Base-by-base conservation (phyloP, 1,140 invertebrate genomes). In the Oedothorax gibbosus region DNA sequence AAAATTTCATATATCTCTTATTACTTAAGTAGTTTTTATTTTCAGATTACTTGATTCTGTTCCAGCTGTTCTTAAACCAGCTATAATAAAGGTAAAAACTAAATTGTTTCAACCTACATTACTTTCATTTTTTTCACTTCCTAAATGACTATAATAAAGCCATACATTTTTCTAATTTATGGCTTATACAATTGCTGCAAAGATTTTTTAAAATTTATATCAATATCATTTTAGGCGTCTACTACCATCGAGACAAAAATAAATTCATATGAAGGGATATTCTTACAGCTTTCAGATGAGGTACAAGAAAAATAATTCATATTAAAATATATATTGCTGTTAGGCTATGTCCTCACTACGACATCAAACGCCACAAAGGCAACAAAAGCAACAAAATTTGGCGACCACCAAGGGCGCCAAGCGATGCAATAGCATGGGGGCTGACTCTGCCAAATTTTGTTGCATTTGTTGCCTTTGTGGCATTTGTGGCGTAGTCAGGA, bases 271-370 rank as follows among this genome's bases (percentile, higher is more conserved):
- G 96, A 97, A 90, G 94, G 95, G 0, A 94, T 97, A 2, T 98
- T 98, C 89, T 91, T 97, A 68, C 96, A 97, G 89, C 89, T 98
- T 71, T 96, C 96, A 0, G 96, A 98, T 89, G 96, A 88, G 62
- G 83, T 85, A 71, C 20, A 56, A 49, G 35, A 15, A 18, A 73
- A 20, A 50, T 77, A 49, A n/a, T 82, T 18, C 2, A 60, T 60
- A 60, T 56, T 50, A n/a, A 60, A 62, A 73, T 18, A 35, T 18
- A 69, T 51, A 0, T 56, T 66, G 21, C 51, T n/a, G 2, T 20
- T 10, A 9, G 11, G n/a, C n/a, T n/a, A n/a, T n/a, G n/a, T n/a
- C n/a, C n/a, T n/a, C n/a, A n/a, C n/a, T n/a, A n/a, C n/a, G n/a
- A n/a, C n/a, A n/a, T n/a, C n/a, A n/a, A n/a, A n/a, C n/a, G n/a